Conservation (phyloP, 2,113 vertebrate species). For the Carettochelys insculpta region DNA sequence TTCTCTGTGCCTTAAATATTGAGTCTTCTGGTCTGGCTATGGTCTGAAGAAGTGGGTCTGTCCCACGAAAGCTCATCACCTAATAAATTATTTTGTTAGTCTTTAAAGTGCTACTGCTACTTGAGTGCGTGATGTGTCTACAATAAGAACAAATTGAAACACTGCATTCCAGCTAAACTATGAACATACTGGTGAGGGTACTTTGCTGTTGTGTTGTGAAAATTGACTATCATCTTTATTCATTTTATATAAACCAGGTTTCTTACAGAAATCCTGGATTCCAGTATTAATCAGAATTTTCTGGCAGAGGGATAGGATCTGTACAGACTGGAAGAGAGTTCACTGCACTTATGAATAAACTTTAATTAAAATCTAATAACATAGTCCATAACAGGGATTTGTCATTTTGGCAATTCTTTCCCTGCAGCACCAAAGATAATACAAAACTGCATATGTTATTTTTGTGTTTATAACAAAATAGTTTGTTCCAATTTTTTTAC, state of each 20-base stretch:
- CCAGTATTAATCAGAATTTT: slow-evolving; percentile 23
- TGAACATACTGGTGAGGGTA: slow-evolving; percentile 6
- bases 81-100: no score
- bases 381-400: background rate
- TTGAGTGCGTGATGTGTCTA: background rate
- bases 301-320: slow-evolving; percentile 10
- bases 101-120: no score
- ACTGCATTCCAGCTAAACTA: slow-evolving; percentile 20
- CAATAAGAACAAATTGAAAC: slow-evolving; percentile 14
- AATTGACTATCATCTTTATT: slow-evolving; percentile 31
- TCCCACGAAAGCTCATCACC: no score
- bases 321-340: slow-evolving; percentile 33
- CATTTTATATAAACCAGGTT: slow-evolving; percentile 31
- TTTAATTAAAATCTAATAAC: slow-evolving; percentile 20
- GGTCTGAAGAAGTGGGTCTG: no score
- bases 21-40: no score
- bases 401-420: slow-evolving; percentile 5
- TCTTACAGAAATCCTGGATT: slow-evolving; percentile 32
- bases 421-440: background rate
- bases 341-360: slow-evolving; percentile 57
- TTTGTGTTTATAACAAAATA: slow-evolving; percentile 38
- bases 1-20: no score
- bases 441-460: background rate
- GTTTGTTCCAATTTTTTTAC: slow-evolving; percentile 32
- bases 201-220: slow-evolving; percentile 15